Conservation (phyloP, 2,797 vertebrate genomes). For the Oryzias dopingdopingensis region DNA sequence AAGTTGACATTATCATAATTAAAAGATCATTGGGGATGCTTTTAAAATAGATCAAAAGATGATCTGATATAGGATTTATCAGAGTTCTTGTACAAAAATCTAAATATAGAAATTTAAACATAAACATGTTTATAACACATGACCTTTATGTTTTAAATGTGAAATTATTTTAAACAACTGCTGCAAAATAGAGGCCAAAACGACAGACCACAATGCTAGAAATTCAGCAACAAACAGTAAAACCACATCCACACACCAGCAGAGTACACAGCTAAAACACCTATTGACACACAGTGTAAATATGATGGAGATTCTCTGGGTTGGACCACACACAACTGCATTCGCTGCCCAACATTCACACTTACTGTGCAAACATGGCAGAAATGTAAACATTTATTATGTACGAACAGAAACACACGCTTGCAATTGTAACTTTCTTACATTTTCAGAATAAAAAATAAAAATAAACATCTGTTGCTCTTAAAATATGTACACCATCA, state of each 20-base stretch:
- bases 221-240: conserved; percentile 46
- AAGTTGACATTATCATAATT: no score
- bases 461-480: no score
- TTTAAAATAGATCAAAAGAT: no score
- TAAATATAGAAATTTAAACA: no score
- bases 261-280: conserved; percentile 1
- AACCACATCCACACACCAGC: conserved; percentile 28
- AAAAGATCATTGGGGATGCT: no score
- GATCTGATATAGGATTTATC: no score
- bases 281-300: background rate
- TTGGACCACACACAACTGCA: conserved; percentile 51
- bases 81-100: no score
- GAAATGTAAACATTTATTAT: conserved; percentile 30
- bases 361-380: conserved; percentile 17
- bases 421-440: conserved; percentile 1
- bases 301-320: conserved; percentile 8
- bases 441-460: no score
- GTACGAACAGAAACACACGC: conserved; percentile 21
- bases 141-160: conserved; percentile 35
- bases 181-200: conserved; percentile 42
- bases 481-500: no score
- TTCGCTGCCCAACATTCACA: conserved; percentile 20
- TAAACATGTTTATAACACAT: no score
- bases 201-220: conserved; percentile 42
- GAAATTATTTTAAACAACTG: conserved; percentile 55